Evolutionary conservation across 2,113 vertebrate genomes (phyloP), one percentile per base, ranked within the genome.

Genomic region (Elephantulus edwardii): DNA sequence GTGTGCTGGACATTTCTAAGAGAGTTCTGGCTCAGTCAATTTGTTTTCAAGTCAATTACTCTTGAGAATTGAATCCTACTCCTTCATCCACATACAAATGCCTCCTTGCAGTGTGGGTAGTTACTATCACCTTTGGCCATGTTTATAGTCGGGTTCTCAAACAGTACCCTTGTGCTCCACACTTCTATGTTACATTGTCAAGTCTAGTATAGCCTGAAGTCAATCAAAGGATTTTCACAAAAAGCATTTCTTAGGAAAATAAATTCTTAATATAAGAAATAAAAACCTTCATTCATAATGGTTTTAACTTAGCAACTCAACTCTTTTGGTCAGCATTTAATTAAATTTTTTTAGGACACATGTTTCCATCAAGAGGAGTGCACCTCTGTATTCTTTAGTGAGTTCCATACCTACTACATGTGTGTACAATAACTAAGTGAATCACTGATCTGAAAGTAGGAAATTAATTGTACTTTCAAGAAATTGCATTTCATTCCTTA

Each of bases 141-240:
- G 26, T 46, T 72, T 79, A 87, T 82, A 62, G 30, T 42, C 72
- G 17, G 80, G 6, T 11, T 17, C 42, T 91, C 12, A 86, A 62
- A 70, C 8, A 80, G 12, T 17, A 60, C 11, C 0, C 17, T 72
- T 70, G 1, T 48, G 6, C 46, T 80, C 77, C 33, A 86, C 3
- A 6, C 30, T 71, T 19, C 35, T 30, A 38, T 13, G 68, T 2
- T 48, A 38, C 33, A 24, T 44, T 74, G 33, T 91, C 19, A 35
- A 72, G 12, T 66, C 4, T 35, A 68, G 11, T 28, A 10, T 46
- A 62, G 58, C 28, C 4, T 89, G 42, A 71, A 54, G 6, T 77
- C 26, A 74, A 89, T 68, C n/a, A 91, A 94, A 89, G 79, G 17
- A 60, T 64, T 40, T 91, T 42, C 26, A 91, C 11, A 68, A 58